Evolutionary conservation across 2,888 invertebrate genomes (phyloP).

Genomic region (Macrosiphum euphorbiae): DNA sequence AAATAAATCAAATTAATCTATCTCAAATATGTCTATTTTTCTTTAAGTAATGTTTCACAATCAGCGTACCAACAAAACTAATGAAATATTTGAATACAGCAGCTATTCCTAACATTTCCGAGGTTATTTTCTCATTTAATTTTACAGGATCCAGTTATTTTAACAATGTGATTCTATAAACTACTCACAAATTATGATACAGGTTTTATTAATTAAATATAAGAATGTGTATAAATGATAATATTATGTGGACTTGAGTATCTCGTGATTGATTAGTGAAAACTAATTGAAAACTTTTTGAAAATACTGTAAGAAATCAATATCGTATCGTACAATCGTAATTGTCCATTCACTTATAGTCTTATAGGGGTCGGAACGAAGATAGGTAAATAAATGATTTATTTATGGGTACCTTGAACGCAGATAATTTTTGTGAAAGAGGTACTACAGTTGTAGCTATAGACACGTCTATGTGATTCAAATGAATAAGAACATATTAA

Average conservation of each 20-base stretch:
- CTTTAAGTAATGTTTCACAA: neutral
- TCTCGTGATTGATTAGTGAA: neutral
- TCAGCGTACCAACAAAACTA: neutral
- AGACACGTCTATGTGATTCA: neutral
- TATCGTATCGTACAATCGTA: neutral
- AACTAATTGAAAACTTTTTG: no score
- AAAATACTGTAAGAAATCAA: neutral
- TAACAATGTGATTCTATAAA: neutral
- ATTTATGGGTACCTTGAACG: neutral
- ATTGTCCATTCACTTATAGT: neutral
- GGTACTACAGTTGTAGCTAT: neutral
- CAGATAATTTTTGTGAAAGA: neutral
- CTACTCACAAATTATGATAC: neutral
- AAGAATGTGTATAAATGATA: neutral
- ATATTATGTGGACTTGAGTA: neutral
- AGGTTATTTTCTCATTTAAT: neutral
- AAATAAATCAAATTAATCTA: neutral
- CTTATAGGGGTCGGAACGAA: neutral
- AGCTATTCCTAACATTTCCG: neutral
- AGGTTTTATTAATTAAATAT: neutral
- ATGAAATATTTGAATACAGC: neutral
- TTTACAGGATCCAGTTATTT: neutral
- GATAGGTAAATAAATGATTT: neutral
- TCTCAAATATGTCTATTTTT: neutral
- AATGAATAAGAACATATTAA: neutral